Evolutionary conservation across 2,113 vertebrate genomes (phyloP).

Genomic region (human): GRCh38 chr6:138915001-138915500

Average conservation of each 20-base stretch:
- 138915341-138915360: neutral
- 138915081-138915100: neutral
- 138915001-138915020: neutral
- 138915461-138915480: too few relatives aligned
- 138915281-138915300: neutral
- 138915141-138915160: neutral
- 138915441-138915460: slow-evolving; percentile 19
- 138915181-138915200: neutral
- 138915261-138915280: neutral
- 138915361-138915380: neutral
- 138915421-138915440: slow-evolving; percentile 20
- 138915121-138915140: neutral
- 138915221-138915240: neutral
- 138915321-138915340: neutral
- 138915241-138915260: neutral
- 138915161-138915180: neutral
- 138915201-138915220: neutral
- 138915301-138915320: neutral
- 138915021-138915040: neutral
- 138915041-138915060: neutral
- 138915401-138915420: neutral
- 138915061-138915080: neutral
- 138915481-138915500: too few relatives aligned
- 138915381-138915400: neutral
- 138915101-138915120: neutral